Base-by-base conservation (phyloP, 1,140 invertebrate genomes). In the Pseudoatta argentina region DNA sequence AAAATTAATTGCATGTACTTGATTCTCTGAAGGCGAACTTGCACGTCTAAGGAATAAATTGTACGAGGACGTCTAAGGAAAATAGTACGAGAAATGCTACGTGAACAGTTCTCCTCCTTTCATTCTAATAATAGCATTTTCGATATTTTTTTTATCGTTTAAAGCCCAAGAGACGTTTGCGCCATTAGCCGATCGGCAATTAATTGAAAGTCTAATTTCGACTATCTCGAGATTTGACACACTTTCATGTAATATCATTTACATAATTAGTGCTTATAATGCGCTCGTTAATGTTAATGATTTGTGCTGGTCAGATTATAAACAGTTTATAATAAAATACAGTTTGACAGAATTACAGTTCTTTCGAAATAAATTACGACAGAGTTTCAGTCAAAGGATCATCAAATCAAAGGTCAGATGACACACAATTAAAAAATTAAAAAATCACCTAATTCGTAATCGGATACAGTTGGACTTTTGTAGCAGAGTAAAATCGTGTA, bases 401-500 rank as follows among this genome's bases (percentile, higher is more conserved):
- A 44, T 59, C 21, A 39, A 63, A 18, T 8, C 14, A 44, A 27
- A 63, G 16, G 18, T 53, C n/a, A 30, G 3, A 71, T 72, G 6
- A 57, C 21, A 30, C 18, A 12, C 3, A 21, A 67, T 53, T 76
- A 24, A 55, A 79, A 67, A 24, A 24, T 24, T 16, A 0, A 21
- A 48, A 81, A n/a, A 39, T 39, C 14, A 44, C 8, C 2, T 69
- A 53, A 39, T 55, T 27, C 10, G 88, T 64, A 90, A 90, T 71
- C 21, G 27, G 71, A 89, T 85, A 79, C 30, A 39, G 0, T 66
- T 18, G n/a, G 39, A 57, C 55, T 88, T 86, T 79, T 87, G 14
- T 69, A 27, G 14, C 16, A 16, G 1, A 10, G 24, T 83, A 21
- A 21, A 21, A 27, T 86, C 21, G 3, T 51, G 5, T 77, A 44